A percentile compares a stretch with the other conserved stretches of the same genome.
Conservation (phyloP, 2,797 vertebrate genomes). For the Macropus fuliginosus region DNA sequence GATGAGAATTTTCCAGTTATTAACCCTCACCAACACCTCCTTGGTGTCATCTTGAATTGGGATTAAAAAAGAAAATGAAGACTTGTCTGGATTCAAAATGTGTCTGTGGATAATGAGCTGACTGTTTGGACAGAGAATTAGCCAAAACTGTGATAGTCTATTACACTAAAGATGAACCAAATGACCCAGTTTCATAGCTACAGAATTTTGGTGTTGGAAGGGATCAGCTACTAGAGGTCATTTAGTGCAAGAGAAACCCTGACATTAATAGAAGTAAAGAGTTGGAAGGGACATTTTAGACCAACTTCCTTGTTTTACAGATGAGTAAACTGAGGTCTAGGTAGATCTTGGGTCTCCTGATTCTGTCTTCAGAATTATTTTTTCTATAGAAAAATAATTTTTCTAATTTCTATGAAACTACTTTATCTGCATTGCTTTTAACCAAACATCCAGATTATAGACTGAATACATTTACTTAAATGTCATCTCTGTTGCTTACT, state of each 20-base stretch:
- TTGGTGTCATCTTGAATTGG: slow-evolving; percentile 31
- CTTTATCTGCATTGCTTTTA: slow-evolving; percentile 4
- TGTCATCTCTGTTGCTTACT: slow-evolving; percentile 51
- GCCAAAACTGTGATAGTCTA: not conserved
- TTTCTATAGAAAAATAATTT: slow-evolving; percentile 11
- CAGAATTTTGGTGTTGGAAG: not conserved
- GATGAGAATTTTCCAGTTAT: slow-evolving; percentile 42
- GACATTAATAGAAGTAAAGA: not conserved
- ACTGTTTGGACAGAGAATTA: not conserved
- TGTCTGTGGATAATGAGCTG: slow-evolving; percentile 29
- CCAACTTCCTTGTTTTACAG: slow-evolving; percentile 24
- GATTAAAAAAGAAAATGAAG: not conserved
- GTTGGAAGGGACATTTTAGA: not conserved
- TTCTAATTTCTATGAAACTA: slow-evolving; percentile 51
- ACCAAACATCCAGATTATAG: slow-evolving; percentile 36
- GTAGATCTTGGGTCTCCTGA: not conserved
- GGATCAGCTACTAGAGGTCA: not conserved
- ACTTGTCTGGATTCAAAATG: slow-evolving; percentile 48
- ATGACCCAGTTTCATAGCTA: not conserved
- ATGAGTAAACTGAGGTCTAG: slow-evolving; percentile 5
- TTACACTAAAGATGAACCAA: not conserved
- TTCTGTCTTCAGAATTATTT: not conserved
- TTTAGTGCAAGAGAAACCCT: not conserved
- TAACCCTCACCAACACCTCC: slow-evolving; percentile 10
- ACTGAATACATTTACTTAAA: slow-evolving; percentile 68